Conservation (phyloP, 1,140 invertebrate species). For the Campodea augens region DNA sequence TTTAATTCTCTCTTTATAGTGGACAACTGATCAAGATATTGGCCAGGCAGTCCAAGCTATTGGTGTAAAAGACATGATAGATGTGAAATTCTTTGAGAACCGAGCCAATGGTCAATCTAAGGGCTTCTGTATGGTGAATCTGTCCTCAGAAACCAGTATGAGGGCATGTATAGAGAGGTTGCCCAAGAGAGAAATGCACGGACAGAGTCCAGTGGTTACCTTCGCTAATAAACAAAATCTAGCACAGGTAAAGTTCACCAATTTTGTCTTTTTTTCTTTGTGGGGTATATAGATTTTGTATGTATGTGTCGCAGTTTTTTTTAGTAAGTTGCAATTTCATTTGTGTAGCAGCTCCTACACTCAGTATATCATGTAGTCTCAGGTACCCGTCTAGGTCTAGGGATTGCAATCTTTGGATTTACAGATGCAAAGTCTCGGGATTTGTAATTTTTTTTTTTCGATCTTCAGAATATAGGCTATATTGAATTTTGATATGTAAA, state of each 20-base stretch:
- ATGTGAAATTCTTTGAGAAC: slow-evolving; percentile 99
- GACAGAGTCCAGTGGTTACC: slow-evolving; percentile 83
- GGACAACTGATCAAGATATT: slow-evolving; percentile 95
- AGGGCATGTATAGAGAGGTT: slow-evolving; percentile 78
- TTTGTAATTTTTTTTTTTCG: too few relatives aligned
- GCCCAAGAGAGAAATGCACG: slow-evolving; percentile 85
- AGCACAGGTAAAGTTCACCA: slow-evolving; percentile 30
- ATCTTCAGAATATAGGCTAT: too few relatives aligned
- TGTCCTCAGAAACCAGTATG: slow-evolving; percentile 81
- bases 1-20: slow-evolving; percentile 39
- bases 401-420: not conserved
- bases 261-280: slow-evolving; percentile 1
- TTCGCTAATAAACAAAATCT: slow-evolving; percentile 83
- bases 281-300: not conserved
- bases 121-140: slow-evolving; percentile 83
- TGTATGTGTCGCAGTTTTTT: not conserved
- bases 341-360: not conserved
- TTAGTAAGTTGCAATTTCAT: not conserved
- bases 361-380: not conserved
- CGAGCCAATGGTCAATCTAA: slow-evolving; percentile 97
- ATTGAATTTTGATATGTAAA: too few relatives aligned
- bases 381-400: not conserved
- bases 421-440: too few relatives aligned
- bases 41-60: slow-evolving; percentile 65
- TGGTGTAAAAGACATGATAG: slow-evolving; percentile 83